Conservation (phyloP, 2,888 invertebrate species). For the Hermodice carunculata region DNA sequence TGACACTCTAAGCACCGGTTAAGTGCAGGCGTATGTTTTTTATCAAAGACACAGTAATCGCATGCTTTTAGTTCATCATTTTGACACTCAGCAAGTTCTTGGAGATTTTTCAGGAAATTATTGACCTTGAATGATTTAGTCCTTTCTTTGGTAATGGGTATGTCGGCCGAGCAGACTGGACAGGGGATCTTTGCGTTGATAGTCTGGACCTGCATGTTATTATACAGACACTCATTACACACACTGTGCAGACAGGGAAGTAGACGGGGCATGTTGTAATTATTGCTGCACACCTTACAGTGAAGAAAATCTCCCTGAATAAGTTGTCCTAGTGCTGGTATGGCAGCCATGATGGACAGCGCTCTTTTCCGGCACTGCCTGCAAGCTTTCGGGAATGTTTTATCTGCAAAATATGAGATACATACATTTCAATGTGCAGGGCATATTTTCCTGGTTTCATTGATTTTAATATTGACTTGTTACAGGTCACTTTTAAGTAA, state of each 20-base stretch:
- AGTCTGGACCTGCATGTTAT: conserved; percentile 6
- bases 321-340: conserved; percentile 47
- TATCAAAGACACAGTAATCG: conserved; percentile 57
- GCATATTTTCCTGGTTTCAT: too few relatives aligned
- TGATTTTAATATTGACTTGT: too few relatives aligned
- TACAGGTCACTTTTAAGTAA: too few relatives aligned
- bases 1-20: conserved; percentile 58
- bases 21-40: conserved; percentile 43
- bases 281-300: conserved; percentile 47
- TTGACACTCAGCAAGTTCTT: conserved; percentile 48
- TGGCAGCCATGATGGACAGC: neutral
- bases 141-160: too few relatives aligned
- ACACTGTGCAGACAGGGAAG: conserved; percentile 62
- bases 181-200: too few relatives aligned
- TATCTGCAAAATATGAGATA: too few relatives aligned
- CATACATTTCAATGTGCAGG: too few relatives aligned
- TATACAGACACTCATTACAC: conserved; percentile 43
- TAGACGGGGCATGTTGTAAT: conserved; percentile 48
- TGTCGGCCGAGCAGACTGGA: too few relatives aligned
- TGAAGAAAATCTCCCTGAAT: conserved; percentile 50
- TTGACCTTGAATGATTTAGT: too few relatives aligned
- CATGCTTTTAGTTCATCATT: conserved; percentile 42
- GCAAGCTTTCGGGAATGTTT: too few relatives aligned
- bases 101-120: conserved; percentile 35
- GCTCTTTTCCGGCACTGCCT: too few relatives aligned